Percentiles rank a stretch among this genome's conserved stretches.
Conservation (phyloP, 2,797 vertebrate genomes). For the Alfaro cultratus region DNA sequence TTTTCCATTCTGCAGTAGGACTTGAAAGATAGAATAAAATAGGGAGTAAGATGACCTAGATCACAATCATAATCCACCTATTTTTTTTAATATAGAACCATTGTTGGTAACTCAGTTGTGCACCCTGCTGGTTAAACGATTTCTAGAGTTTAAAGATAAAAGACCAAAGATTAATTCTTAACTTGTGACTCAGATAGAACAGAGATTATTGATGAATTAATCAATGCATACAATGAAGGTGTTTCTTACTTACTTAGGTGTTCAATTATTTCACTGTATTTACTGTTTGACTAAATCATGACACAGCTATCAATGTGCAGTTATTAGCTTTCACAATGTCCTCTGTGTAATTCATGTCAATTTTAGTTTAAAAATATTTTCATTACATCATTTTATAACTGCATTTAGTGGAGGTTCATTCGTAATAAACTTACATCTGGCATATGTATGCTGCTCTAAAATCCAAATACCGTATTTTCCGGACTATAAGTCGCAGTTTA, state of each 20-base stretch:
- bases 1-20: conserved; percentile 46
- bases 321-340: neutral
- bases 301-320: neutral
- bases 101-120: conserved; percentile 49
- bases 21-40: conserved; percentile 61
- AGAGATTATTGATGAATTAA: conserved; percentile 1
- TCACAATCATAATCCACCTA: conserved; percentile 73
- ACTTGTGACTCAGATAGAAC: conserved; percentile 11
- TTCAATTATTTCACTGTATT: conserved; percentile 20
- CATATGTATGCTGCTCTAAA: neutral
- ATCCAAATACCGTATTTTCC: too few relatives aligned
- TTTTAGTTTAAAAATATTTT: too few relatives aligned
- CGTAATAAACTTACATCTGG: neutral
- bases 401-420: neutral
- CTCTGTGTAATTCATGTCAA: neutral
- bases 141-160: conserved; percentile 7
- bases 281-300: conserved; percentile 26
- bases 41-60: conserved; percentile 76
- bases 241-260: conserved; percentile 8
- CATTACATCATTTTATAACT: neutral
- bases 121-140: conserved; percentile 62
- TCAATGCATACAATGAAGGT: conserved; percentile 9
- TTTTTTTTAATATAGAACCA: conserved; percentile 27
- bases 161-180: conserved; percentile 7
- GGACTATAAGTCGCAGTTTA: too few relatives aligned